phyloP scores from a whole-genome alignment of 53 echinoderm and acorn worm genomes.

The Hippasteria phrygiana region DNA sequence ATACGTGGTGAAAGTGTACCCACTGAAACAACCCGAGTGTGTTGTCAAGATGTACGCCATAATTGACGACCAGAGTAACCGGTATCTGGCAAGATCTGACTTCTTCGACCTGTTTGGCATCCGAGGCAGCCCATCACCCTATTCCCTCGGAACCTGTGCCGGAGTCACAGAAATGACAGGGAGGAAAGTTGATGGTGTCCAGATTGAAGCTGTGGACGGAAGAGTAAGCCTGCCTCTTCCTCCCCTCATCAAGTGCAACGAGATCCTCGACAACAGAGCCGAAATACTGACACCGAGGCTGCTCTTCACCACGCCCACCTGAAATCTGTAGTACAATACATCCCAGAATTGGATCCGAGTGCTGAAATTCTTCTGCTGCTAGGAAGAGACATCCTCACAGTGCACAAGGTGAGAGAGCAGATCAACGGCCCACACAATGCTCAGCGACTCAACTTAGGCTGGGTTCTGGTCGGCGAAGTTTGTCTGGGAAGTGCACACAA shows the following conservation, averaged over 20 bases:
- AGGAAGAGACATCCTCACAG: conserved; percentile 56
- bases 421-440: conserved; percentile 39
- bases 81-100: conserved; percentile 41
- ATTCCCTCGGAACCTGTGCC: conserved; percentile 54
- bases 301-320: conserved; percentile 40
- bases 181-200: conserved; percentile 7
- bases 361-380: conserved; percentile 46
- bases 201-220: conserved; percentile 33
- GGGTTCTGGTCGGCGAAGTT: conserved; percentile 15
- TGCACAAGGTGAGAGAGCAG: conserved; percentile 26
- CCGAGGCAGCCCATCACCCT: not conserved
- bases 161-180: conserved; percentile 30
- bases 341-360: conserved; percentile 5
- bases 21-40: conserved; percentile 14
- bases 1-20: conserved; percentile 46
- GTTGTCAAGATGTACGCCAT: conserved; percentile 36
- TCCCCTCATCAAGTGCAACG: conserved; percentile 1
- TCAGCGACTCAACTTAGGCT: conserved; percentile 13
- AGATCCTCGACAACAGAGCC: conserved; percentile 44
- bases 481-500: conserved; percentile 7
- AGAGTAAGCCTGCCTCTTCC: no score
- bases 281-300: conserved; percentile 53
- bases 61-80: conserved; percentile 66
- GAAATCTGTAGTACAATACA: conserved; percentile 1
- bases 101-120: conserved; percentile 45